phyloP scores from a whole-genome alignment of 1,140 invertebrate genomes.

The Oscheius sp. region DNA sequence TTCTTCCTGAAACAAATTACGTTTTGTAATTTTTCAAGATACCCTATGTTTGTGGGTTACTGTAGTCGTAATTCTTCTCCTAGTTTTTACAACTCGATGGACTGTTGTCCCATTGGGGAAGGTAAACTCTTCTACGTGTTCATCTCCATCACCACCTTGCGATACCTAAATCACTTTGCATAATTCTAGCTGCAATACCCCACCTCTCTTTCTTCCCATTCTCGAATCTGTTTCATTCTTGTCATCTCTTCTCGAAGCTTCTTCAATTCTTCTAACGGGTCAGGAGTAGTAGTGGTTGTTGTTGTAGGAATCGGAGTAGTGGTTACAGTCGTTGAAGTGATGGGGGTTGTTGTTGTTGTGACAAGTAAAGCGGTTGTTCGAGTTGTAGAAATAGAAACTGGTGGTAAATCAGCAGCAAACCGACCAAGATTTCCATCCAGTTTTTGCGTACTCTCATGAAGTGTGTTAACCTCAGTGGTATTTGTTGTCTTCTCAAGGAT shows the following conservation, averaged over 20 bases:
- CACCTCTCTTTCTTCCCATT: neutral
- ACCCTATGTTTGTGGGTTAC: neutral
- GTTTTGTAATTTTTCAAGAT: neutral
- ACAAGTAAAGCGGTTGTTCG: neutral
- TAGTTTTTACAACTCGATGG: neutral
- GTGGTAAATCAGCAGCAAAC: neutral
- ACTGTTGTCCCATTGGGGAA: conserved; percentile 1
- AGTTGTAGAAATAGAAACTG: neutral
- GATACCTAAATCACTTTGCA: neutral
- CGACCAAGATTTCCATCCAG: neutral
- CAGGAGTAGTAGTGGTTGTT: neutral
- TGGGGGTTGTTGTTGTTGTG: neutral
- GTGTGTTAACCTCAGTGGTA: too few species aligned
- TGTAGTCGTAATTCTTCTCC: neutral
- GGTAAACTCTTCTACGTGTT: conserved; percentile 5
- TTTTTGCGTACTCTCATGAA: too few species aligned
- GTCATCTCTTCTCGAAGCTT: neutral
- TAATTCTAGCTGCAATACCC: neutral
- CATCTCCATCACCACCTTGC: neutral
- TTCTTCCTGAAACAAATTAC: neutral
- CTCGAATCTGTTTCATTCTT: neutral
- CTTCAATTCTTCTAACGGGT: neutral
- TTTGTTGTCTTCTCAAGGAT: too few species aligned
- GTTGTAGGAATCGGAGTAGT: neutral
- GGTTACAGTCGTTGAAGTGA: neutral